Conservation (phyloP, 2,113 vertebrate species). For the Thinocorus orbignyianus region DNA sequence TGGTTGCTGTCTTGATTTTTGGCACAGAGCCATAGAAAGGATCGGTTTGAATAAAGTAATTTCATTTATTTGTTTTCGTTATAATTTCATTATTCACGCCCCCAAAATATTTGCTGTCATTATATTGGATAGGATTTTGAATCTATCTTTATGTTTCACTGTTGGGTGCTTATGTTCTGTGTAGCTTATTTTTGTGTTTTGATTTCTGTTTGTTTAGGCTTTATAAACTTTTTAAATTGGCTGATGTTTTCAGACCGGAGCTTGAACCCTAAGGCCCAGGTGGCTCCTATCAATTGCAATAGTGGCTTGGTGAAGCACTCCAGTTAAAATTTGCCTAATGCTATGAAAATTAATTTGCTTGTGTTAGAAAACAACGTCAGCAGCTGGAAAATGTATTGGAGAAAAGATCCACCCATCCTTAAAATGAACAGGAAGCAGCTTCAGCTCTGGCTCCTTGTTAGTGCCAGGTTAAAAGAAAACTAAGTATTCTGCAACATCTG, state of each 20-base stretch:
- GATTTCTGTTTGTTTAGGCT: slow-evolving; percentile 39
- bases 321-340: slow-evolving; percentile 32
- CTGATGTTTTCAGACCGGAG: slow-evolving; percentile 11
- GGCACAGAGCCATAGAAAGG: slow-evolving; percentile 34
- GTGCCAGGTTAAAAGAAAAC: background rate
- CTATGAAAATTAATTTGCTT: slow-evolving; percentile 34
- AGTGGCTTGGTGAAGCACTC: slow-evolving; percentile 2
- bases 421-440: slow-evolving; percentile 1
- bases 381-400: slow-evolving; percentile 33
- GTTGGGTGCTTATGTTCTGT: background rate
- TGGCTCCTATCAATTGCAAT: slow-evolving; percentile 30
- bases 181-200: slow-evolving; percentile 9
- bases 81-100: slow-evolving; percentile 45
- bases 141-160: slow-evolving; percentile 21
- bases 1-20: slow-evolving; percentile 44
- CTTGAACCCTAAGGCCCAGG: slow-evolving; percentile 20
- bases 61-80: slow-evolving; percentile 63
- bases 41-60: slow-evolving; percentile 72
- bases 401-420: background rate
- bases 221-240: background rate
- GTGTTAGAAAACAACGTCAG: slow-evolving; percentile 7
- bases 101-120: slow-evolving; percentile 2
- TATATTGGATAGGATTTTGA: slow-evolving; percentile 1
- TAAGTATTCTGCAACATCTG: background rate
- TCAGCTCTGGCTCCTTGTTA: background rate